Base-by-base conservation (phyloP, 2,888 invertebrate genomes). In the Tetranychus truncatus region DNA sequence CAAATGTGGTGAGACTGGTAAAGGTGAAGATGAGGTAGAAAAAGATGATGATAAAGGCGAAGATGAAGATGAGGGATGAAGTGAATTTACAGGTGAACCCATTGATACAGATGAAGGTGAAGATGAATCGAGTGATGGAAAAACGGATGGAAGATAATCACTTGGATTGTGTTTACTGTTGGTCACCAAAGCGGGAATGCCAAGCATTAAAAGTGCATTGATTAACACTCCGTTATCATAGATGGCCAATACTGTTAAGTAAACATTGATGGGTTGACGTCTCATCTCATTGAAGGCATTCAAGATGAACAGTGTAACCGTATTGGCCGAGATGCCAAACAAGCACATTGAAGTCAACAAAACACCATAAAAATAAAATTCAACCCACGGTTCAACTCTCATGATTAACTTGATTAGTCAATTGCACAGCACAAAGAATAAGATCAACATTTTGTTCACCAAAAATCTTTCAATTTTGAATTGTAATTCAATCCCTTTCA, bases 161-260 rank as follows among this genome's bases (percentile, higher is more conserved):
- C 55, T 55, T 55, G 55, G 55, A 55, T 55, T 55, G 11, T 67
- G 67, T 67, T 67, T 67, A n/a, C 18, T 67, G 67, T 24, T 67
- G 11, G 20, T 67, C 0, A 67, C 20, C 24, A 95, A 87, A 77
- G 91, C 90, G 72, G 91, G 90, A 79, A 95, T 86, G 55, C 92
- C 92, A 84, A 95, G 95, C 78, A 94, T 87, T 78, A 88, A 85
- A 79, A 91, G 87, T 76, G 92, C 91, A 72, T 92, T 91, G 15
- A 81, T 78, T 77, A 84, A 81, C 6, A 82, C 81, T 78, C 91
- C 87, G 15, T 92, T 92, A 85, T 97, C 97, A 84, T 93, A 94
- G 80, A 92, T 87, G 44, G 96, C 95, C 80, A 97, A 86, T 6
- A 94, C 95, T 78, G 93, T 91, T 77, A 97, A 87, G 81, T 95